Percentiles rank a stretch among this genome's conserved stretches.
phyloP scores from a whole-genome alignment of 1,140 invertebrate genomes.

The Coelopa frigida region DNA sequence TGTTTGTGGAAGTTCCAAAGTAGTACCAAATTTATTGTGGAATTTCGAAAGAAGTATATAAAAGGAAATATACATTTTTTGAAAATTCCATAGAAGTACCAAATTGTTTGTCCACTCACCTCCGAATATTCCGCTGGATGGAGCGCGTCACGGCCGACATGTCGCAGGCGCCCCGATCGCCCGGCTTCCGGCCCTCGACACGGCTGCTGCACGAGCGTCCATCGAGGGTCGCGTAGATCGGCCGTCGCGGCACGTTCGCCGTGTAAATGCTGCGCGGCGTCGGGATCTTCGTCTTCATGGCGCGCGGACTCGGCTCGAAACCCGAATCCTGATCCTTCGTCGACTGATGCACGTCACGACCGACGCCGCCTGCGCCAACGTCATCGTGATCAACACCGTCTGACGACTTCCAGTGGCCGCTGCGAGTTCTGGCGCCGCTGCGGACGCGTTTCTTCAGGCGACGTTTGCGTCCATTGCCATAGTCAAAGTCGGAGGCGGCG shows the following conservation, averaged over 20 bases:
- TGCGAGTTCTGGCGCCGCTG: constrained; percentile 35
- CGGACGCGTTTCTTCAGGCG: constrained; percentile 38
- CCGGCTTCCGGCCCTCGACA: constrained; percentile 52
- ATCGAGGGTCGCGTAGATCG: constrained; percentile 37
- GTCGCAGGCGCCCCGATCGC: constrained; percentile 59
- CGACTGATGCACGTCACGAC: constrained; percentile 11
- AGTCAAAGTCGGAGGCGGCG: constrained; percentile 20
- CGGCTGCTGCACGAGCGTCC: constrained; percentile 40
- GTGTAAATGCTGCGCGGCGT: constrained; percentile 34
- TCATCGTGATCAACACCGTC: constrained; percentile 19
- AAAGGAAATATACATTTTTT: too few species aligned
- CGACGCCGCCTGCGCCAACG: constrained; percentile 1
- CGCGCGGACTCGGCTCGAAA: constrained; percentile 58
- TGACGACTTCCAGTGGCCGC: constrained; percentile 28
- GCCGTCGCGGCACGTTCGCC: constrained; percentile 29
- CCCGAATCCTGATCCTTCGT: constrained; percentile 53
- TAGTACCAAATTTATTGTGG: too few species aligned
- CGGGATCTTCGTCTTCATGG: constrained; percentile 39
- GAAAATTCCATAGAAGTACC: too few species aligned
- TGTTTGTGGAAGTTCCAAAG: too few species aligned
- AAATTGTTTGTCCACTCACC: constrained; percentile 50
- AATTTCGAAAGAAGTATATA: too few species aligned
- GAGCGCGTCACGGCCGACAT: constrained; percentile 60
- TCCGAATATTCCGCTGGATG: constrained; percentile 59
- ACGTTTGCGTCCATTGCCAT: constrained; percentile 31